phyloP scores from a whole-genome alignment of 1,140 invertebrate species.

The Oscheius sp. region DNA sequence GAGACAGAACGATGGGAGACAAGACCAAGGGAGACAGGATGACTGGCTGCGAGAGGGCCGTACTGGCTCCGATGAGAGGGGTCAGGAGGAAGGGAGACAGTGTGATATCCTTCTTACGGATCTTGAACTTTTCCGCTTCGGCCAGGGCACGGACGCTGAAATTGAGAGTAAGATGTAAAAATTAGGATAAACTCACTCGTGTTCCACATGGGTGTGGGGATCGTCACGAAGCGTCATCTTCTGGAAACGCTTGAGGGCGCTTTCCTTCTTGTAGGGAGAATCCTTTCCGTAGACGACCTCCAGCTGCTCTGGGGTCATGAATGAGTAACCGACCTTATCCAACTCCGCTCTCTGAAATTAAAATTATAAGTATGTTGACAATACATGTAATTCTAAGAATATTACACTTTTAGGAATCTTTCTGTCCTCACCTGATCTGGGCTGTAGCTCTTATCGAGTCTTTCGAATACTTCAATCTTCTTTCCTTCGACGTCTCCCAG shows the following conservation, averaged over 20 bases:
- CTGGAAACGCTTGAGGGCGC: slow-evolving; percentile 26
- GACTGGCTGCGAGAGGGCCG: slow-evolving; percentile 29
- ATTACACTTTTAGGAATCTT: slow-evolving; percentile 22
- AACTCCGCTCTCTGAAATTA: slow-evolving; percentile 46
- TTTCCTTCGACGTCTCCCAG: slow-evolving; percentile 46
- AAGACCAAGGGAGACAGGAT: slow-evolving; percentile 34
- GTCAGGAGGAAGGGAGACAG: slow-evolving; percentile 40
- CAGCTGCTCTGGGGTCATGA: slow-evolving; percentile 48
- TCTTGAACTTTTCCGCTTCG: slow-evolving; percentile 42
- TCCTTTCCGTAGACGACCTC: slow-evolving; percentile 50
- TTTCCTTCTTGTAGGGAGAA: slow-evolving; percentile 49
- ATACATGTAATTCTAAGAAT: background rate
- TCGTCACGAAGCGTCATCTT: slow-evolving; percentile 26
- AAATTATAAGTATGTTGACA: background rate
- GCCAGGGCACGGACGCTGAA: slow-evolving; percentile 36
- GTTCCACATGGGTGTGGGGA: slow-evolving; percentile 32
- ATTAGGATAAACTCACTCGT: slow-evolving; percentile 22
- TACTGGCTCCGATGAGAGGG: slow-evolving; percentile 39
- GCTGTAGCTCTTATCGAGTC: slow-evolving; percentile 39
- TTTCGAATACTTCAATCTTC: slow-evolving; percentile 52
- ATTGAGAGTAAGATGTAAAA: background rate
- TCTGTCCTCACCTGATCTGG: slow-evolving; percentile 48
- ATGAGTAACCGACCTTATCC: slow-evolving; percentile 50
- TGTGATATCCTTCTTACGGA: slow-evolving; percentile 42
- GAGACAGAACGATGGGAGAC: slow-evolving; percentile 38